Evolutionary conservation across 2,113 vertebrate genomes (phyloP).

Genomic region (Machaerirhynchus nigripectus): DNA sequence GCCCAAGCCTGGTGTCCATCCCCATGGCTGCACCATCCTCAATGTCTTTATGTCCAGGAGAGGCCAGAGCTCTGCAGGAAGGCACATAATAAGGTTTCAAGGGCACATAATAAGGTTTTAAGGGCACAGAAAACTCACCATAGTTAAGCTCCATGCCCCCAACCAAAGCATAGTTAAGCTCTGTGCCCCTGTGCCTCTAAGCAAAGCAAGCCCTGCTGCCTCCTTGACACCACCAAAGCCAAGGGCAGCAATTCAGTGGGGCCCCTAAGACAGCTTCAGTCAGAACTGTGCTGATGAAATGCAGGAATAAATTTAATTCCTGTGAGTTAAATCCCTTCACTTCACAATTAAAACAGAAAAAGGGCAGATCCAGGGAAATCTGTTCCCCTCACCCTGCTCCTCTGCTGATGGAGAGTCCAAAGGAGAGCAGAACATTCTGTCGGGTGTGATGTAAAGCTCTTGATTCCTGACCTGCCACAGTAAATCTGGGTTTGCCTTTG

Average conservation of each 20-base stretch:
- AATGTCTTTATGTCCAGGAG: accelerated
- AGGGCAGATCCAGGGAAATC: background rate
- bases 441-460: background rate
- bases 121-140: background rate
- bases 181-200: accelerated
- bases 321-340: background rate
- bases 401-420: background rate
- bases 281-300: background rate
- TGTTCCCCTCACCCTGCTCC: background rate
- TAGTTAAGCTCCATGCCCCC: background rate
- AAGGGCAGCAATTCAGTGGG: background rate
- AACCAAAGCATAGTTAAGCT: background rate
- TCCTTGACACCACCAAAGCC: background rate
- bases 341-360: background rate
- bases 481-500: background rate
- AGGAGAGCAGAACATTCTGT: background rate
- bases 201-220: background rate
- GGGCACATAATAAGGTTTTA: background rate
- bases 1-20: background rate
- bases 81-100: background rate
- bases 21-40: background rate
- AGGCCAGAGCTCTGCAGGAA: background rate
- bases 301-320: background rate
- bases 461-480: conserved; percentile 26
- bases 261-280: background rate